A percentile compares a stretch with the other conserved stretches of the same genome.
phyloP scores from a whole-genome alignment of 2,888 invertebrate species.

The Biston betularia region DNA sequence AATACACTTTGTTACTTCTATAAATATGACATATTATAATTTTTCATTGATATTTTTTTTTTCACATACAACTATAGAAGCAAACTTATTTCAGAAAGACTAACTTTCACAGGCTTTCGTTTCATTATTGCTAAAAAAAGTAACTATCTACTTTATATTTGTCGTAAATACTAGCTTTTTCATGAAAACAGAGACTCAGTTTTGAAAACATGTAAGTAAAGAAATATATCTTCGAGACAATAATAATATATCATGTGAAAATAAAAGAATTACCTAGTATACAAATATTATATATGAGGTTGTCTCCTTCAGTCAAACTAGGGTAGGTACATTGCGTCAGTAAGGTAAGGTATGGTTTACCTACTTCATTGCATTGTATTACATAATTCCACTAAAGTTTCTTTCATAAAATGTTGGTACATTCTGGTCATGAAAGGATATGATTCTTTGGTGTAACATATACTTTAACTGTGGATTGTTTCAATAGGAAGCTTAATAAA shows the following conservation, averaged over 20 bases:
- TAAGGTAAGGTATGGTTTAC: background rate
- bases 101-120: background rate
- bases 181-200: slow-evolving; percentile 32
- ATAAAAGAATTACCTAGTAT: slow-evolving; percentile 12
- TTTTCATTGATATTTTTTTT: background rate
- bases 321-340: background rate
- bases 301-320: slow-evolving; percentile 6
- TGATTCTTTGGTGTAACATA: slow-evolving; percentile 9
- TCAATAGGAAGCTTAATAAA: background rate
- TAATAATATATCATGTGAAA: slow-evolving; percentile 11
- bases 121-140: background rate
- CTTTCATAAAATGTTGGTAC: background rate
- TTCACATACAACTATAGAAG: background rate
- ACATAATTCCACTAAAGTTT: background rate
- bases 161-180: background rate
- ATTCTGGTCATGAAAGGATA: background rate
- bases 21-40: slow-evolving; percentile 2
- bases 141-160: background rate
- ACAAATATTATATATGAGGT: slow-evolving; percentile 19
- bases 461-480: background rate
- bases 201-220: slow-evolving; percentile 18
- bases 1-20: slow-evolving; percentile 19
- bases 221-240: slow-evolving; percentile 8
- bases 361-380: background rate
- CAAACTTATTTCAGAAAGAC: background rate